Evolutionary conservation across 2,797 vertebrate species (phyloP).

Genomic region (Glyptemys insculpta): DNA sequence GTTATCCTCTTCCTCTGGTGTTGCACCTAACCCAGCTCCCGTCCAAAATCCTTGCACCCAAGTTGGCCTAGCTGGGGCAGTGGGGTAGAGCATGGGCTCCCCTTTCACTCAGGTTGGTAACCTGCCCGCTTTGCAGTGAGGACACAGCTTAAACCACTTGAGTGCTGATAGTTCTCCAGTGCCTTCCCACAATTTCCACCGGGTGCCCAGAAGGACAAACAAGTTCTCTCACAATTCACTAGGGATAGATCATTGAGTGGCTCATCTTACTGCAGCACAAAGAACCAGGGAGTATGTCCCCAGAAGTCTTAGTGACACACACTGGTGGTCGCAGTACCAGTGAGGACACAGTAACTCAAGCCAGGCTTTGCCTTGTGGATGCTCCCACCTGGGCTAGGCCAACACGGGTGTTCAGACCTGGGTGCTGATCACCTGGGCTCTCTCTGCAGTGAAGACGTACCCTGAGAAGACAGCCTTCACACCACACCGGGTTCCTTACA

Average conservation of each 20-base stretch:
- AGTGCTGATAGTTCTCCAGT: not conserved
- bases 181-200: not conserved
- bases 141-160: not conserved
- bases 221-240: not conserved
- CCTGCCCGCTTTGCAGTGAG: not conserved
- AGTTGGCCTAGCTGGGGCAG: too few species aligned
- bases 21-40: not conserved
- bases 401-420: not conserved
- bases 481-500: not conserved
- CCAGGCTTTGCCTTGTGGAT: not conserved
- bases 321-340: not conserved
- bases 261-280: not conserved
- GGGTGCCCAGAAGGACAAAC: not conserved
- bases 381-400: not conserved
- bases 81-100: too few species aligned
- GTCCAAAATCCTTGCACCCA: too few species aligned
- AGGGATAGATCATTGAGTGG: not conserved
- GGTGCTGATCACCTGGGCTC: not conserved
- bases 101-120: too few species aligned
- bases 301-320: not conserved
- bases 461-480: not conserved
- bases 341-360: not conserved
- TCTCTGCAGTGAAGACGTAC: not conserved
- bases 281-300: not conserved
- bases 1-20: not conserved